Evolutionary conservation across 2,888 invertebrate genomes (phyloP).

Genomic region (Campoletis raptor): DNA sequence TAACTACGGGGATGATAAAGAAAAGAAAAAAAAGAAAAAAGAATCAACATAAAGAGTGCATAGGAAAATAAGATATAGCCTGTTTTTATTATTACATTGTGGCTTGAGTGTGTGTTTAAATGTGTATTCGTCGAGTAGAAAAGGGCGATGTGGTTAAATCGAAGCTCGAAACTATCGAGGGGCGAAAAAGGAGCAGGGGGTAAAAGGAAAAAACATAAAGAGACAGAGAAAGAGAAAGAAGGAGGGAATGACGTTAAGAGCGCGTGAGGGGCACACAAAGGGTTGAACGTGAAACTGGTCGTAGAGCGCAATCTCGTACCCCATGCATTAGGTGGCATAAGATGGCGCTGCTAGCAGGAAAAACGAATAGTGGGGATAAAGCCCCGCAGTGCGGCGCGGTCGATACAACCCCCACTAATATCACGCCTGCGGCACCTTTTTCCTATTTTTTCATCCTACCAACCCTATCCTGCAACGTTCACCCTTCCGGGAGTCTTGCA

Average conservation of each 20-base stretch:
- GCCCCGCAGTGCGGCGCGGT: constrained; percentile 85
- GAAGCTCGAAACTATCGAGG: constrained; percentile 54
- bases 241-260: constrained; percentile 24
- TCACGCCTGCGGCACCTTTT: constrained; percentile 69
- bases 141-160: constrained; percentile 40
- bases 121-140: not conserved
- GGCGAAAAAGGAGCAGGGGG: constrained; percentile 65
- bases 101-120: not conserved
- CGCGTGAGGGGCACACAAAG: constrained; percentile 22
- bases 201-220: constrained; percentile 34
- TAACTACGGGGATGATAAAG: not conserved
- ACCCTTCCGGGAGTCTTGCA: constrained; percentile 41
- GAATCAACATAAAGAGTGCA: constrained; percentile 16
- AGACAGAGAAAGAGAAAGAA: constrained; percentile 15
- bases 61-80: not conserved
- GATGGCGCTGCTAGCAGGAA: constrained; percentile 47
- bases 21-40: not conserved
- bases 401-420: constrained; percentile 81
- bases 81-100: constrained; percentile 2
- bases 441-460: constrained; percentile 35
- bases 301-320: constrained; percentile 46
- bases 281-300: constrained; percentile 19
- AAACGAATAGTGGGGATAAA: constrained; percentile 80
- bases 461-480: constrained; percentile 41
- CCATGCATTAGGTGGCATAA: not conserved